phyloP scores from a whole-genome alignment of 1,140 invertebrate species.

The Euura lappo region DNA sequence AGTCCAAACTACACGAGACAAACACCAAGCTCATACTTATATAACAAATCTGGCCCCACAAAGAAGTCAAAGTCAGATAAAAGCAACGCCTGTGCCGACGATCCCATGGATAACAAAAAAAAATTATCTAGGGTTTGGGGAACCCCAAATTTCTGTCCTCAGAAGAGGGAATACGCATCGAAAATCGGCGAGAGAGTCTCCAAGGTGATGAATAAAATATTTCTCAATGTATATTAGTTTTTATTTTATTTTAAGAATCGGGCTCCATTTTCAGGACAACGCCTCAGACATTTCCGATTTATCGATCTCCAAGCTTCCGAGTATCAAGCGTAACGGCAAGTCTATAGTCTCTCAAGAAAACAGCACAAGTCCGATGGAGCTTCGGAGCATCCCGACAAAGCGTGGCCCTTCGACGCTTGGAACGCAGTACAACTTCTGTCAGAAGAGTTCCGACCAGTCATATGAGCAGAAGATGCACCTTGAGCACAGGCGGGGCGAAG shows the following conservation, averaged over 20 bases:
- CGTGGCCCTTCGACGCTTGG: not conserved
- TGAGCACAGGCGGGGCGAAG: not conserved
- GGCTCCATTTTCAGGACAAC: not conserved
- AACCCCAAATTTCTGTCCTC: constrained; percentile 3
- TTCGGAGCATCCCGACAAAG: not conserved
- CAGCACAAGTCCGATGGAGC: constrained; percentile 10
- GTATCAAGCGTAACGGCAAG: constrained; percentile 6
- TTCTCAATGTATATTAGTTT: too few species aligned
- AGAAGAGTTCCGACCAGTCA: not conserved
- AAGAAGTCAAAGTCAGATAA: constrained; percentile 20
- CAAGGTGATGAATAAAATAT: not conserved
- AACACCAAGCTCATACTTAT: constrained; percentile 15
- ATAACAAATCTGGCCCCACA: constrained; percentile 18
- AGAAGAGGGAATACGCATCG: not conserved
- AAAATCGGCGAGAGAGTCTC: constrained; percentile 1
- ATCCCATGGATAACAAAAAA: not conserved
- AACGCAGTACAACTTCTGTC: not conserved
- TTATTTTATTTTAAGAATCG: too few species aligned
- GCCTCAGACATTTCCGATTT: not conserved
- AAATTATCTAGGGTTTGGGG: constrained; percentile 17
- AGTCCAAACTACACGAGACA: constrained; percentile 20
- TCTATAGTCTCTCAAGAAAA: constrained; percentile 15
- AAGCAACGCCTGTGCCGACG: constrained; percentile 12
- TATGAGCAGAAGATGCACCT: not conserved
- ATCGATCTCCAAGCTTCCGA: not conserved